Conservation (phyloP, 2,113 vertebrate genomes). For the Coregonus clupeaformis region DNA sequence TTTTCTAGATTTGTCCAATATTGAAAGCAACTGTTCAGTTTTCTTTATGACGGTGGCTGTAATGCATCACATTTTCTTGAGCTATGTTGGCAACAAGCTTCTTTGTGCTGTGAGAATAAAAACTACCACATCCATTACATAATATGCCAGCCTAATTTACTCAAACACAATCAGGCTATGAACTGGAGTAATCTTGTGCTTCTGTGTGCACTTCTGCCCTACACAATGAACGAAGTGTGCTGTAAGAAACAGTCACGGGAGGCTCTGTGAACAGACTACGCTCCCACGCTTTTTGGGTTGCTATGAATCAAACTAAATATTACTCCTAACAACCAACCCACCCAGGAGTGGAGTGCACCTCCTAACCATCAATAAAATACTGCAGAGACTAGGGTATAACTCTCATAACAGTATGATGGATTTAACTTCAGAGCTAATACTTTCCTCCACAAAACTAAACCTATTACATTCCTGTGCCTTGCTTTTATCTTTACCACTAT, state of each 20-base stretch:
- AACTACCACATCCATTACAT: too few species aligned
- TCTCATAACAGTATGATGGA: neutral
- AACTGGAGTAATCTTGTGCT: too few species aligned
- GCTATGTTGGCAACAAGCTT: too few species aligned
- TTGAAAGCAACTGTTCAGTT: neutral
- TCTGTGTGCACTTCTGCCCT: neutral
- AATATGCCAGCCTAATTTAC: too few species aligned
- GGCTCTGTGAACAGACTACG: neutral
- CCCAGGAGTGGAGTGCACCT: neutral
- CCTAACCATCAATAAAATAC: neutral
- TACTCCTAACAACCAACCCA: conserved; percentile 1
- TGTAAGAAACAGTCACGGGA: neutral
- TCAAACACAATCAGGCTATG: too few species aligned
- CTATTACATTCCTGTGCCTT: too few species aligned
- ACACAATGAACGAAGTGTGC: neutral
- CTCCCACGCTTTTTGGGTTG: neutral
- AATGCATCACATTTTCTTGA: too few species aligned
- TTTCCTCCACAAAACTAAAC: too few species aligned
- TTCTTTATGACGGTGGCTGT: too few species aligned
- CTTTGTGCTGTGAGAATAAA: too few species aligned
- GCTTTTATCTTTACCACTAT: too few species aligned
- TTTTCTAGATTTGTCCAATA: neutral
- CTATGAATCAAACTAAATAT: conserved; percentile 11
- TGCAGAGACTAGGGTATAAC: neutral
- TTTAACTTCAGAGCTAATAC: too few species aligned